These are phyloP conservation scores for Typhlomys cinereus DNA, from an alignment of 2,113 vertebrate species.

Conservation along the genomic window DNA sequence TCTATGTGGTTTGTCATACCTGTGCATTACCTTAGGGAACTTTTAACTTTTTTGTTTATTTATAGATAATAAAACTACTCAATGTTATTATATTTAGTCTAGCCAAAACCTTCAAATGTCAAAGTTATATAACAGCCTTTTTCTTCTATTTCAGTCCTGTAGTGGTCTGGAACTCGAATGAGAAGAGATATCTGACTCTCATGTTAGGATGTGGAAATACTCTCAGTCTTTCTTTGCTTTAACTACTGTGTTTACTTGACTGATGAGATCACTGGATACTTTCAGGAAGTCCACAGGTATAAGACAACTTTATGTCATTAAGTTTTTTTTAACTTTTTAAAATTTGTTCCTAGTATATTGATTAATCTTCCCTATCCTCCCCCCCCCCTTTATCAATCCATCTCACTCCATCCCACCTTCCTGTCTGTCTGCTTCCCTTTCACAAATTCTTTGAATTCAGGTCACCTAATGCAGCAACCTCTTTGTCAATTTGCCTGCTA, in stretches of 20 bases:
- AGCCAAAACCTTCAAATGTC: neutral
- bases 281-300: neutral
- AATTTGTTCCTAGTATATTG: too few species aligned
- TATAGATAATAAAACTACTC: neutral
- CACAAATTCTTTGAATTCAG: too few species aligned
- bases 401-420: too few species aligned
- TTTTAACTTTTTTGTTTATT: constrained; percentile 18
- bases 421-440: too few species aligned
- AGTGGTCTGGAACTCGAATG: neutral
- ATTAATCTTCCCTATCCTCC: too few species aligned
- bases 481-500: neutral
- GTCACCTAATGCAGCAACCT: neutral
- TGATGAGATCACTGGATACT: neutral
- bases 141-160: neutral
- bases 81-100: neutral
- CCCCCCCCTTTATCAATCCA: too few species aligned
- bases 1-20: neutral
- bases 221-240: neutral
- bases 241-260: neutral
- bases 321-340: too few species aligned
- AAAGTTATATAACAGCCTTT: neutral
- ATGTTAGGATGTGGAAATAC: neutral
- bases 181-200: neutral
- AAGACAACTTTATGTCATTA: neutral
- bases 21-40: constrained; percentile 8